These are phyloP conservation scores for Noturus placidus DNA, from an alignment of 2,113 vertebrate genomes.

Conservation along the genomic window DNA sequence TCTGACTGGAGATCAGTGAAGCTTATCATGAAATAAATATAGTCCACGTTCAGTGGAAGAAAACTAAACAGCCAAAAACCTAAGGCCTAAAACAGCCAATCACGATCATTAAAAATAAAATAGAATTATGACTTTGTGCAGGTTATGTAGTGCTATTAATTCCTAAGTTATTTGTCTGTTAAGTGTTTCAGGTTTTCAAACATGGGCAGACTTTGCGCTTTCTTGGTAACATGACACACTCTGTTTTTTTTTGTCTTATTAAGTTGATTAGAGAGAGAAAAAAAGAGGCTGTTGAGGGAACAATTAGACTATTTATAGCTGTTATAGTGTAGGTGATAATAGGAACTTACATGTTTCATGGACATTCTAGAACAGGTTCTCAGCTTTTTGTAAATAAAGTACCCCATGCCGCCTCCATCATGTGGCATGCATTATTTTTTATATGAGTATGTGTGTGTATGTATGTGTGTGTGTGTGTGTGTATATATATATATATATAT, in stretches of 20 bases:
- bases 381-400: too few species aligned
- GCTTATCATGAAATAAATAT: conserved; percentile 27
- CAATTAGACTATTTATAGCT: too few species aligned
- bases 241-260: not conserved
- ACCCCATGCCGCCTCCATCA: too few species aligned
- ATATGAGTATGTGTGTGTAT: too few species aligned
- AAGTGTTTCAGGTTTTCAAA: not conserved
- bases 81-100: not conserved
- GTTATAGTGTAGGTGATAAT: too few species aligned
- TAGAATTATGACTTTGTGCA: too few species aligned
- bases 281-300: not conserved
- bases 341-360: too few species aligned
- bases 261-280: not conserved
- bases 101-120: not conserved
- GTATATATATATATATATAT: too few species aligned
- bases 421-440: too few species aligned
- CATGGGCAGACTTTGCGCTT: not conserved
- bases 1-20: conserved; percentile 4
- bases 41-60: not conserved
- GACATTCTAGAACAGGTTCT: too few species aligned
- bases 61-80: not conserved
- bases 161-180: not conserved
- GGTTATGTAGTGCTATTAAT: not conserved
- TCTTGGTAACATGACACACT: not conserved
- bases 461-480: too few species aligned